Conservation (phyloP, 2,888 invertebrate genomes). For the Nomada fabriciana region DNA sequence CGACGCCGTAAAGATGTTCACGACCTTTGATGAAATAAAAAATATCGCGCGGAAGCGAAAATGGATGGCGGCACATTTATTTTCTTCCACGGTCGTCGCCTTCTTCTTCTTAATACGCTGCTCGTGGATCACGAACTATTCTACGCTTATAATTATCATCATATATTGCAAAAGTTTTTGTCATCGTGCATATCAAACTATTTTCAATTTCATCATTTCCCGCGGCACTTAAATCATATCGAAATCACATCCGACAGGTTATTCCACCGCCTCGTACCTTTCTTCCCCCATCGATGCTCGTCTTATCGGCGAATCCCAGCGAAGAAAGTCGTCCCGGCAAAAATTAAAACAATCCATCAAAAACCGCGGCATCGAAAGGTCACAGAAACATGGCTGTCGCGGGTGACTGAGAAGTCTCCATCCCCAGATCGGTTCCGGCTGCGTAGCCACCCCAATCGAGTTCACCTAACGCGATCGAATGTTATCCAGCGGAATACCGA, state of each 20-base stretch:
- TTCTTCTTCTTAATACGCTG: too few species aligned
- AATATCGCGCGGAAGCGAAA: not conserved
- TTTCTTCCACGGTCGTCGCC: too few species aligned
- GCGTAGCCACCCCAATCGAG: constrained; percentile 56
- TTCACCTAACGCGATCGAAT: constrained; percentile 49
- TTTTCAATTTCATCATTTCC: too few species aligned
- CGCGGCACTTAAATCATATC: too few species aligned
- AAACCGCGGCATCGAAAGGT: constrained; percentile 1
- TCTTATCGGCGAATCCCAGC: not conserved
- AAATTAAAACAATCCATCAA: constrained; percentile 56
- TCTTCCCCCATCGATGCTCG: not conserved
- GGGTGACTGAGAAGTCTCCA: constrained; percentile 13
- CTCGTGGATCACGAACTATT: too few species aligned
- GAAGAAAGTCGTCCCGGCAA: not conserved
- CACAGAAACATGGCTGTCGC: constrained; percentile 23
- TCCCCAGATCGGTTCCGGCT: constrained; percentile 44
- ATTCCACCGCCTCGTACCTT: not conserved
- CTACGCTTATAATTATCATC: too few species aligned
- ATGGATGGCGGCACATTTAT: too few species aligned
- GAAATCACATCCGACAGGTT: not conserved
- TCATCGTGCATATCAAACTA: too few species aligned
- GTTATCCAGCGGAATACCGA: constrained; percentile 59
- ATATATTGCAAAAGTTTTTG: too few species aligned
- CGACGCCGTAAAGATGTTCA: constrained; percentile 27
- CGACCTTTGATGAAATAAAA: not conserved